These are phyloP conservation scores for Anomalospiza imberbis DNA, from an alignment of 2,797 vertebrate genomes.

Conservation along the genomic window DNA sequence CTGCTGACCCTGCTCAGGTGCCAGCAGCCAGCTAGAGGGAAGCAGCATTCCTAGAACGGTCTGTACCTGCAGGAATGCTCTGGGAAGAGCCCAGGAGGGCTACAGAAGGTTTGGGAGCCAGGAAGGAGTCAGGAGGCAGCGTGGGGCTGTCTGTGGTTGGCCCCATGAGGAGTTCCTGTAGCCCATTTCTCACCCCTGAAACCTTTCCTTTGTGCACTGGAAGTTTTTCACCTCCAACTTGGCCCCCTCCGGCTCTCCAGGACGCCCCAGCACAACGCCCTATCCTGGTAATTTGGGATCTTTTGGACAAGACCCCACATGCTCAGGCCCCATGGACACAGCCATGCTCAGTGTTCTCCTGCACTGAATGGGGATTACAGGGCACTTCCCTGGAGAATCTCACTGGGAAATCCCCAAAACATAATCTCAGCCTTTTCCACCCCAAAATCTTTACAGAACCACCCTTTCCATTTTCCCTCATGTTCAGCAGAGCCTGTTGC, in stretches of 20 bases:
- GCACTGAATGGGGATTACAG: background rate
- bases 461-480: background rate
- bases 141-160: background rate
- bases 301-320: background rate
- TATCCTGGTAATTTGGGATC: background rate
- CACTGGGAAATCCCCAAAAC: background rate
- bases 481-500: background rate
- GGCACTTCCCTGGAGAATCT: background rate
- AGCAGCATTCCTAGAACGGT: background rate
- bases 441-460: background rate
- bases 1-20: background rate
- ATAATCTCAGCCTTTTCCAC: background rate
- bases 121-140: background rate
- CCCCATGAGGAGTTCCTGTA: background rate
- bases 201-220: background rate
- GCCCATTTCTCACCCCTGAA: background rate
- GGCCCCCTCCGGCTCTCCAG: background rate
- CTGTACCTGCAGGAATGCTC: background rate
- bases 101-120: background rate
- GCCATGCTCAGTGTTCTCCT: background rate
- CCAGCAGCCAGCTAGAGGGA: background rate
- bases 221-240: background rate
- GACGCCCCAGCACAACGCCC: background rate
- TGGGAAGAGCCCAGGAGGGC: background rate
- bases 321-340: background rate